A percentile compares a stretch with the other conserved stretches of the same genome.
These are phyloP conservation scores for Mesochorus sp. DNA, from an alignment of 2,888 invertebrate species.

Conservation along the genomic window DNA sequence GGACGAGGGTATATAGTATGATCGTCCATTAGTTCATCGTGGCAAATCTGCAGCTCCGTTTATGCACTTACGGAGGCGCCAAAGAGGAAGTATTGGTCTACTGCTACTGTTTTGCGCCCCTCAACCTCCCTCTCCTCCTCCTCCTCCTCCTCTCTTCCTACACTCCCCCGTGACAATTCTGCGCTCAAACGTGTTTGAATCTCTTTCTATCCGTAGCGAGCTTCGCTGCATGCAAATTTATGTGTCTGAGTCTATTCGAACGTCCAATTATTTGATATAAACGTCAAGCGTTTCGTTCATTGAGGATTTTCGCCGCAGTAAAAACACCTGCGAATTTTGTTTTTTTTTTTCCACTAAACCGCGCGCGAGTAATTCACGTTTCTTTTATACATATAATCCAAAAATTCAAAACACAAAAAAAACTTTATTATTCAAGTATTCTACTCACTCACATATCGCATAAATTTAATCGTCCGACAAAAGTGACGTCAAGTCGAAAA, in stretches of 20 bases:
- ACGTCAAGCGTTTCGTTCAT: constrained; percentile 48
- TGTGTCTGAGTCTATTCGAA: constrained; percentile 20
- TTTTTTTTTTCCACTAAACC: neutral
- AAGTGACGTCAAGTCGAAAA: neutral
- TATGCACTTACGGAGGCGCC: constrained; percentile 63
- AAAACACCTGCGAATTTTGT: constrained; percentile 5
- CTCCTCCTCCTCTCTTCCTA: constrained; percentile 21
- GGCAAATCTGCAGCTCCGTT: constrained; percentile 56
- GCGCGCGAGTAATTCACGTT: too few species aligned
- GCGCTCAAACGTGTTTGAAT: constrained; percentile 25
- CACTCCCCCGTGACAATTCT: too few species aligned
- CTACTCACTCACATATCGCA: neutral
- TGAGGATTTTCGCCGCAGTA: neutral
- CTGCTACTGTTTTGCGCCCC: constrained; percentile 46
- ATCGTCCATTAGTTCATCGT: constrained; percentile 57
- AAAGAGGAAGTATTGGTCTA: constrained; percentile 58
- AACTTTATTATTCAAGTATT: neutral
- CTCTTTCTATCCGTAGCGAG: constrained; percentile 56
- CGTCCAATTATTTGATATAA: constrained; percentile 56
- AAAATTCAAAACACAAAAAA: too few species aligned
- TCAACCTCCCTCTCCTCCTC: constrained; percentile 54
- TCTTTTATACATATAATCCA: too few species aligned
- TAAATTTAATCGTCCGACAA: neutral
- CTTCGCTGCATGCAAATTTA: constrained; percentile 21
- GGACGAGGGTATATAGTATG: constrained; percentile 32